Conservation (phyloP, 2,888 invertebrate species). For the Agrochola macilenta region DNA sequence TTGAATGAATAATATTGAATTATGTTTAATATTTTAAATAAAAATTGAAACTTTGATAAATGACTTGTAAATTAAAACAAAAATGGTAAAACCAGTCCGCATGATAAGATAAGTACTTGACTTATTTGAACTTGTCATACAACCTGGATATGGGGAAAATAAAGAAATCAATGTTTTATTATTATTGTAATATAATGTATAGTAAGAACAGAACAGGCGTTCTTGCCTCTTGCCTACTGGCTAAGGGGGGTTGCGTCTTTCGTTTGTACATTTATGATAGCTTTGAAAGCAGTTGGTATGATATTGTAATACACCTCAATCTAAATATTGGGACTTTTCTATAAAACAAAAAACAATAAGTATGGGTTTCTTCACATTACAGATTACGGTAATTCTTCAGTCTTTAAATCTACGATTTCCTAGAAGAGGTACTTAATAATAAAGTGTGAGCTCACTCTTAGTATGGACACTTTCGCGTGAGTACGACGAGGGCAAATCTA, state of each 20-base stretch:
- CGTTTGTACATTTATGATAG: neutral
- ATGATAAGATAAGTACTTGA: neutral
- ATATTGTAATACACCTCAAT: neutral
- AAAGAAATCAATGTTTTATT: neutral
- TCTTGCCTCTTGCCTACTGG: neutral
- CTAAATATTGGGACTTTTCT: neutral
- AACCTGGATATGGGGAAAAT: neutral
- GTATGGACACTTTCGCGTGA: too few relatives aligned
- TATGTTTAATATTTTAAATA: neutral
- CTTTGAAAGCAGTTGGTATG: constrained; percentile 7
- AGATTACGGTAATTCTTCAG: neutral
- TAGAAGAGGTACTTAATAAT: too few relatives aligned
- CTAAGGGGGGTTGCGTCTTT: neutral
- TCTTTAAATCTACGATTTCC: neutral
- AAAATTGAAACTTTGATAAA: neutral
- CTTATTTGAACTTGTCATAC: neutral
- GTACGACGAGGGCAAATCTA: too few relatives aligned
- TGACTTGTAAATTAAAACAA: neutral
- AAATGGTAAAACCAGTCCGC: constrained; percentile 14
- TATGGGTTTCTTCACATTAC: neutral
- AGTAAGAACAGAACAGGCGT: neutral
- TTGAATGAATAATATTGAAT: neutral
- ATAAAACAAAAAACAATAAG: neutral
- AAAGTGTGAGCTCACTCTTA: too few relatives aligned
- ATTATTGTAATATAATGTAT: constrained; percentile 4